These are phyloP conservation scores for Ptychodera flava DNA, from an alignment of 35 echinoderm and acorn worm genomes.

Conservation along the genomic window DNA sequence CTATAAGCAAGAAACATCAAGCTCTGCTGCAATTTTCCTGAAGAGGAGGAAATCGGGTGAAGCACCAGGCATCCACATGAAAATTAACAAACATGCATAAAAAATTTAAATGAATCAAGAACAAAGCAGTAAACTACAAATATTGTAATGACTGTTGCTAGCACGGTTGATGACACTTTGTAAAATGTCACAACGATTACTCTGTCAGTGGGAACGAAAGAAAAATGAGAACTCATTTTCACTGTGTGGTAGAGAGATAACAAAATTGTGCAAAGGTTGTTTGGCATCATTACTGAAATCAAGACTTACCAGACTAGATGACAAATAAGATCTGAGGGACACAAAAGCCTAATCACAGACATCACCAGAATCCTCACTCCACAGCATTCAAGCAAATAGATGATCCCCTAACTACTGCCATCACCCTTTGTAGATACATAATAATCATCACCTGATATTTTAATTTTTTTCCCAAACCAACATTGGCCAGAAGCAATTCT, in stretches of 20 bases:
- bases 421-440: too few species aligned
- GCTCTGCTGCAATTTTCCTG: background rate
- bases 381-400: background rate
- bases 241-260: background rate
- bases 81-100: too few species aligned
- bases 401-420: background rate
- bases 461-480: too few species aligned
- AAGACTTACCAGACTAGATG: background rate
- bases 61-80: too few species aligned
- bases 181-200: background rate
- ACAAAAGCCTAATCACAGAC: background rate
- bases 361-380: background rate
- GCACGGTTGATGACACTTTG: too few species aligned
- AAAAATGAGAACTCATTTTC: background rate
- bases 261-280: background rate
- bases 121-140: too few species aligned
- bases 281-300: background rate
- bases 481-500: too few species aligned
- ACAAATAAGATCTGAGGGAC: background rate
- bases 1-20: background rate
- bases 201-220: background rate
- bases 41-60: background rate
- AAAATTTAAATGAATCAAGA: too few species aligned
- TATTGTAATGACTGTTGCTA: too few species aligned
- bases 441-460: too few species aligned